phyloP scores from a whole-genome alignment of 2,888 invertebrate species.

The Cryptus viduatorius region DNA sequence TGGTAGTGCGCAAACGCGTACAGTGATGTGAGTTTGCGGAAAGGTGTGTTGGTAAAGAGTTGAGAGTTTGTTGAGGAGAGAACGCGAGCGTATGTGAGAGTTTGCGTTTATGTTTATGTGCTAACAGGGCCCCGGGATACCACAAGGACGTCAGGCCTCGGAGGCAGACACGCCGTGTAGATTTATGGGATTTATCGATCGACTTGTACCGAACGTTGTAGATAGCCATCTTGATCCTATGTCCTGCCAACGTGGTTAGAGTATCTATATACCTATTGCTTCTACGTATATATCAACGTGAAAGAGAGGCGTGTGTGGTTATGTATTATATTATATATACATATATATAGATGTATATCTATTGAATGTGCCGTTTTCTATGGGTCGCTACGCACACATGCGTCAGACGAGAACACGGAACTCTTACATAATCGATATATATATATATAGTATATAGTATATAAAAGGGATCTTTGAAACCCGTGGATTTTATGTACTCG shows the following conservation, averaged over 20 bases:
- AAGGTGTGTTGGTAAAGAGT: constrained; percentile 6
- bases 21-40: neutral
- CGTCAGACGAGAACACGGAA: constrained; percentile 75
- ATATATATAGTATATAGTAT: no score
- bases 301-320: neutral
- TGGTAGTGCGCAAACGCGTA: constrained; percentile 48
- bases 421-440: constrained; percentile 77
- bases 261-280: neutral
- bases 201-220: constrained; percentile 75
- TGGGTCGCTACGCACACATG: neutral
- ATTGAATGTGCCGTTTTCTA: neutral
- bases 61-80: neutral
- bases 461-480: neutral
- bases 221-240: constrained; percentile 79
- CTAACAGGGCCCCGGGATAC: constrained; percentile 63
- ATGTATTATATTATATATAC: neutral
- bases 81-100: neutral
- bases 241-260: constrained; percentile 40
- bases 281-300: neutral
- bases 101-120: constrained; percentile 71
- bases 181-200: constrained; percentile 78
- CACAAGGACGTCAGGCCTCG: constrained; percentile 79
- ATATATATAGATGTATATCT: constrained; percentile 8
- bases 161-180: constrained; percentile 74
- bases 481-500: neutral